Evolutionary conservation across 2,113 vertebrate species (phyloP), one percentile per base, ranked within the genome.

Genomic region (Melanerpes aurifrons): DNA sequence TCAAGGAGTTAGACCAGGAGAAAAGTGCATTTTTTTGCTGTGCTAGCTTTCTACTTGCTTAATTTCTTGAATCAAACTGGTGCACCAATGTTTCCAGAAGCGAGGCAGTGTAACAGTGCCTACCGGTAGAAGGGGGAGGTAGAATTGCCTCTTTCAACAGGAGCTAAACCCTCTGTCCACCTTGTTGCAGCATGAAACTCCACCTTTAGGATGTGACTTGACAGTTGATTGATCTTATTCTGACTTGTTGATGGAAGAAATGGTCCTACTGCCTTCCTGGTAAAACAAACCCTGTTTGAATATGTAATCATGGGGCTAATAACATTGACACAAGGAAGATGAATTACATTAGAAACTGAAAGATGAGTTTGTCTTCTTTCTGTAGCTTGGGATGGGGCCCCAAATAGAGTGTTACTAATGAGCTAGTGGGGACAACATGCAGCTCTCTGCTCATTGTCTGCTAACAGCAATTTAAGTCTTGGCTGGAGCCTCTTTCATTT

Each of bases 401-500:
- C 66, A 90, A 66, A 58, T 62, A 63, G 43, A 62, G 31, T 54
- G 45, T 72, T 92, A 72, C 47, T 91, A 91, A 90, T 90, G 93
- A 90, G 58, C 58, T 90, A 37, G 32, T 47, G 40, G 20, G 79
- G 95, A 86, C 90, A 86, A 74, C 72, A 81, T 0, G 6, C 70
- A 80, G 79, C 29, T 62, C 31, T 74, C 82, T 88, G 66, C 79
- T 94, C 58, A 83, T 86, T 96, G 87, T 92, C 91, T 92, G 66
- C 76, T 94, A 92, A 45, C 91, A 93, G 85, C 78, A 85, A 48
- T 89, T 91, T 82, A 79, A 80, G 37, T 78, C 85, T 83, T 89
- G 48, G 74, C 66, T 93, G 48, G 72, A 95, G 47, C 66, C 64
- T 91, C 61, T 68, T 84, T 56, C 53, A 69, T 95, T 89, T 96